Conservation (phyloP, 2,888 invertebrate genomes). For the Eulithis prunata region DNA sequence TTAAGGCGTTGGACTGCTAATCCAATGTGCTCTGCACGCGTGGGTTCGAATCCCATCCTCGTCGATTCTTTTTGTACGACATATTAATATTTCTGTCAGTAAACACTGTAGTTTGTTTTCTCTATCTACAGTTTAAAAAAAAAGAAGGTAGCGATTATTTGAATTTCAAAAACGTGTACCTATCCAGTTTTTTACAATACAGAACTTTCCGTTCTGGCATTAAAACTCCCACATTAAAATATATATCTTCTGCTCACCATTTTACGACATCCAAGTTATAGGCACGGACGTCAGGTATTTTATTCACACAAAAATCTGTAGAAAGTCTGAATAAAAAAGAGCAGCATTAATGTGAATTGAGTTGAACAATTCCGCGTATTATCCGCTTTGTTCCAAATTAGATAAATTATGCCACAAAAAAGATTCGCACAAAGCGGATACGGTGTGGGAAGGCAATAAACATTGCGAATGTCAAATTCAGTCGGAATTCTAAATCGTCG, state of each 20-base stretch:
- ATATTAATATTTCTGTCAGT: background rate
- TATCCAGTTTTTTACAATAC: conserved; percentile 14
- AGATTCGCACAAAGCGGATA: conserved; percentile 67
- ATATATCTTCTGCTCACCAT: conserved; percentile 19
- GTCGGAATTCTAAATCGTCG: conserved; percentile 70
- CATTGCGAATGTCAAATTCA: conserved; percentile 76
- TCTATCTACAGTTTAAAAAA: background rate
- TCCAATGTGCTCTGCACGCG: conserved; percentile 94
- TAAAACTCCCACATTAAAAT: conserved; percentile 20
- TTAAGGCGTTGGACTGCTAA: conserved; percentile 89
- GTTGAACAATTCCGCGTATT: conserved; percentile 58
- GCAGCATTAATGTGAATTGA: conserved; percentile 50
- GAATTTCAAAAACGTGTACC: background rate
- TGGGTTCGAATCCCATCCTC: conserved; percentile 93
- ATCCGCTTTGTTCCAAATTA: conserved; percentile 76
- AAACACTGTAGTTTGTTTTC: background rate
- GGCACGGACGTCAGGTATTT: conserved; percentile 29
- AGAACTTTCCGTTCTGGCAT: conserved; percentile 6
- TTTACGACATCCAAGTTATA: conserved; percentile 26
- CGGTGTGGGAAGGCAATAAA: conserved; percentile 69
- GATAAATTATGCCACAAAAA: conserved; percentile 76
- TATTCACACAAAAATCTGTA: conserved; percentile 30
- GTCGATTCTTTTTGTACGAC: conserved; percentile 71
- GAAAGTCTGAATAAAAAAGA: conserved; percentile 40
- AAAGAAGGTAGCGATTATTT: background rate